These are phyloP conservation scores for Porites cylindrica DNA, from an alignment of 92 coral and sea anemone genomes.

Conservation along the genomic window DNA sequence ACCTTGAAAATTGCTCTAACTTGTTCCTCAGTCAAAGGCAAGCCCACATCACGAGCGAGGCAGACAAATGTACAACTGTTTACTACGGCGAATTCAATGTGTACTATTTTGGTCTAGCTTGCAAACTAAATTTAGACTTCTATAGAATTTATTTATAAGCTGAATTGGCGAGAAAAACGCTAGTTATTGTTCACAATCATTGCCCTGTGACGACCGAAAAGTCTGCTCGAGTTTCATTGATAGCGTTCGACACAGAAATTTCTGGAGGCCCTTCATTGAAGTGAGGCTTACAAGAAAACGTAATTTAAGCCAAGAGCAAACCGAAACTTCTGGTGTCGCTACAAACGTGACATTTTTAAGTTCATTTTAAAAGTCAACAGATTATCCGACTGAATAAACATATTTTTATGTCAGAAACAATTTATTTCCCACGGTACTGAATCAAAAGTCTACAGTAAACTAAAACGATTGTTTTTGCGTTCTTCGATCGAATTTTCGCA, in stretches of 20 bases:
- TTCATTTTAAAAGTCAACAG: not conserved
- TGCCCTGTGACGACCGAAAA: constrained; percentile 19
- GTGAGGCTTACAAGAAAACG: constrained; percentile 11
- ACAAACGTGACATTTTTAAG: constrained; percentile 11
- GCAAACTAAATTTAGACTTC: constrained; percentile 35
- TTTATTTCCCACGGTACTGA: constrained; percentile 22
- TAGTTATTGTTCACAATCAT: constrained; percentile 39
- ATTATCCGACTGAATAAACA: constrained; percentile 9
- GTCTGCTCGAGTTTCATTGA: constrained; percentile 17
- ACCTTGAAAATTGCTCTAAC: not conserved
- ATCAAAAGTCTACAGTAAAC: not conserved
- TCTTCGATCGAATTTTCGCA: not conserved
- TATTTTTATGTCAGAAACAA: not conserved
- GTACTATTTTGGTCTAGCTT: constrained; percentile 27
- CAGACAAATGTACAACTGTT: not conserved
- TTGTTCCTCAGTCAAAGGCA: not conserved
- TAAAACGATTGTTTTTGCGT: not conserved
- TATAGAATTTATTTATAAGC: constrained; percentile 5
- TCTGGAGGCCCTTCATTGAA: constrained; percentile 22
- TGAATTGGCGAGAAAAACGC: constrained; percentile 35
- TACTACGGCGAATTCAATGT: not conserved
- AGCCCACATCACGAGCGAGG: not conserved
- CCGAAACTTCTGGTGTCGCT: not conserved
- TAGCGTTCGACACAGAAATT: constrained; percentile 22
- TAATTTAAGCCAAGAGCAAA: not conserved